Conservation (phyloP, 2,888 invertebrate species). For the Cheilosia grossa region DNA sequence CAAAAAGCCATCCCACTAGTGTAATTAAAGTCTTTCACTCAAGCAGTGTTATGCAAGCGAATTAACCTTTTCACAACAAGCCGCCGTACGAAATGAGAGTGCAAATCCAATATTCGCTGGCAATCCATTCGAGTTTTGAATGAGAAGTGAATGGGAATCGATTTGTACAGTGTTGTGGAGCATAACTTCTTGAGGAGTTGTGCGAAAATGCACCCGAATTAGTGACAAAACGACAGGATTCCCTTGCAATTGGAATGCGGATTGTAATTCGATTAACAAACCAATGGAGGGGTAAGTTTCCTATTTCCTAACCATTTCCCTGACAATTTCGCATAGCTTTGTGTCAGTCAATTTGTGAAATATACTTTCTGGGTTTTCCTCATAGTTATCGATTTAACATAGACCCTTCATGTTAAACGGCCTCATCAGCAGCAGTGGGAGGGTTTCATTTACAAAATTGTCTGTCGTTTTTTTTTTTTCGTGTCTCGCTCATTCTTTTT, state of each 20-base stretch:
- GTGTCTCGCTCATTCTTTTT: neutral
- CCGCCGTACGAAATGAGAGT: constrained; percentile 14
- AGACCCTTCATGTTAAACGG: neutral
- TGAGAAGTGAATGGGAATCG: constrained; percentile 68
- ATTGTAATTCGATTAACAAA: constrained; percentile 55
- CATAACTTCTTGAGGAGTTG: constrained; percentile 9
- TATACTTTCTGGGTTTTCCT: constrained; percentile 1
- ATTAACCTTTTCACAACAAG: constrained; percentile 52
- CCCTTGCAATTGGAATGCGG: constrained; percentile 57
- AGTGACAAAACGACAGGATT: constrained; percentile 11
- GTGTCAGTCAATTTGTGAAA: neutral
- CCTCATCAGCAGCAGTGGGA: constrained; percentile 7
- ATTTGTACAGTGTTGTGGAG: constrained; percentile 52
- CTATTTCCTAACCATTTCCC: neutral
- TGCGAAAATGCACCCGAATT: constrained; percentile 26
- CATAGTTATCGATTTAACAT: constrained; percentile 50
- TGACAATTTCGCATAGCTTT: neutral
- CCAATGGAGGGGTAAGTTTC: constrained; percentile 70
- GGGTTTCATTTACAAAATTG: constrained; percentile 41
- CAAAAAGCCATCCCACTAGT: neutral
- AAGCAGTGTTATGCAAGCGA: constrained; percentile 67
- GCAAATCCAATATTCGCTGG: constrained; percentile 3
- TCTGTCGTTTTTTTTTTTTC: constrained; percentile 5
- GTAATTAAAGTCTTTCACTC: constrained; percentile 42
- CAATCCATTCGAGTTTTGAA: constrained; percentile 19